Conservation (phyloP, 2,797 vertebrate species). For the Eptatretus atami region DNA sequence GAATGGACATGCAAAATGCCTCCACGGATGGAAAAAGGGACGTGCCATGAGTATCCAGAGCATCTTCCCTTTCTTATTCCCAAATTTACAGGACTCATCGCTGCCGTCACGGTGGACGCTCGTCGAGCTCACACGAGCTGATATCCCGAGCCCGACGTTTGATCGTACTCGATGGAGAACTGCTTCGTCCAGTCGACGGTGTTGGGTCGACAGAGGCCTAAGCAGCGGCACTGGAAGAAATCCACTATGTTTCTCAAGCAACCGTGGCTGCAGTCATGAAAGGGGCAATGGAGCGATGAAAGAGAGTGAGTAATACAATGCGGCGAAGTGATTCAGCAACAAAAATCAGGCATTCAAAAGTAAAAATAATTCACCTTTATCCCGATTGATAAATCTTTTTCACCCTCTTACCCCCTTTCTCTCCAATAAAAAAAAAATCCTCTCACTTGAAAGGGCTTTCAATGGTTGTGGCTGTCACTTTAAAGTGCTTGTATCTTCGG, state of each 20-base stretch:
- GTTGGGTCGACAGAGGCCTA: conserved; percentile 69
- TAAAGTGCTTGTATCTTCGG: conserved; percentile 98
- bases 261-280: conserved; percentile 30
- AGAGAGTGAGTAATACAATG: conserved; percentile 6
- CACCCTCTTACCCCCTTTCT: no score
- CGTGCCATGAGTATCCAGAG: no score
- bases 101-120: no score
- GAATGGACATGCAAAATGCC: no score
- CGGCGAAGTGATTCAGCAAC: not conserved
- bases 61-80: no score
- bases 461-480: conserved; percentile 93
- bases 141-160: conserved; percentile 80
- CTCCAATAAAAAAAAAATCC: conserved; percentile 8
- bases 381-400: no score
- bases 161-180: conserved; percentile 94
- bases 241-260: conserved; percentile 84
- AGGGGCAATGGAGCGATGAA: conserved; percentile 8
- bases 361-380: no score
- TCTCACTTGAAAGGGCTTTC: conserved; percentile 96
- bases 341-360: no score
- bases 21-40: no score
- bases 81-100: no score
- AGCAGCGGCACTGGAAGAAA: conserved; percentile 97
- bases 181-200: conserved; percentile 87
- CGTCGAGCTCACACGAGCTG: conserved; percentile 42